Percentiles rank a stretch among this genome's conserved stretches.
These are phyloP conservation scores for Malacoraja senta DNA, from an alignment of 2,797 vertebrate species.

Conservation along the genomic window DNA sequence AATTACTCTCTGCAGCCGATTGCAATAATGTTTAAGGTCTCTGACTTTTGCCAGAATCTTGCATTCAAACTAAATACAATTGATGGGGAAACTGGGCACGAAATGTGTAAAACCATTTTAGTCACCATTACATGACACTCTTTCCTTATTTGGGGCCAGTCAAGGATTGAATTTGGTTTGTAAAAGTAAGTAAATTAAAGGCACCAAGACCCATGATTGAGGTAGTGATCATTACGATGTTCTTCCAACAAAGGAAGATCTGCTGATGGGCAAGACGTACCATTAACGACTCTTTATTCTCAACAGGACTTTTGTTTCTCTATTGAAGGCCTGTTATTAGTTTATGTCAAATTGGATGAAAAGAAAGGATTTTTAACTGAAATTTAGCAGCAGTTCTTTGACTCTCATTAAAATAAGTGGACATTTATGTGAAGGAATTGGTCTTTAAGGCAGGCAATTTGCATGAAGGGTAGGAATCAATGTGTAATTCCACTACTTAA, in stretches of 20 bases:
- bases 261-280: constrained; percentile 22
- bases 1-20: no score
- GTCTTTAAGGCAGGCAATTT: background rate
- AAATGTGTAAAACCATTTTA: background rate
- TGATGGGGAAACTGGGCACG: background rate
- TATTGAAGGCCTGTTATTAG: constrained; percentile 36
- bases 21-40: no score
- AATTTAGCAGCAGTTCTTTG: constrained; percentile 27
- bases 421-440: constrained; percentile 1
- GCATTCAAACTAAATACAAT: background rate
- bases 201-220: background rate
- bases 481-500: background rate
- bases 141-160: background rate
- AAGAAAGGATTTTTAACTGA: constrained; percentile 22
- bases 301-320: constrained; percentile 23
- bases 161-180: background rate
- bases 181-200: background rate
- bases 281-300: constrained; percentile 28
- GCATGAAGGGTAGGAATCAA: constrained; percentile 14
- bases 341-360: constrained; percentile 29
- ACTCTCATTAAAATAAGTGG: constrained; percentile 37
- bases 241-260: constrained; percentile 17
- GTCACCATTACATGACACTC: background rate
- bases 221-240: background rate
- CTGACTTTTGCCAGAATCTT: background rate